phyloP scores from a whole-genome alignment of 2,797 vertebrate genomes.

The Myripristis murdjan region DNA sequence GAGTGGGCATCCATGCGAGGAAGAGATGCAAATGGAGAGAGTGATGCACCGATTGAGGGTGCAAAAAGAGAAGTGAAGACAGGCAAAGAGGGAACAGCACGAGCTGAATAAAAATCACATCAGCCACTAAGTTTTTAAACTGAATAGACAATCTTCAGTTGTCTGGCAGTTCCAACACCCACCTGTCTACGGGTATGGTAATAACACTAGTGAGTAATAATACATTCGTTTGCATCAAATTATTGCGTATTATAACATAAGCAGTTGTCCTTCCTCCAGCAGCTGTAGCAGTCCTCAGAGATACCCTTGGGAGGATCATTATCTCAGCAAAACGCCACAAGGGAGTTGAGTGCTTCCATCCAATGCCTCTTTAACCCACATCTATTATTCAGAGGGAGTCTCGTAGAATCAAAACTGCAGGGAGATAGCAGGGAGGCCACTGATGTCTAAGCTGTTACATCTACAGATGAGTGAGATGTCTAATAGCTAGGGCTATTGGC shows the following conservation, averaged over 20 bases:
- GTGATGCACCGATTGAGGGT: constrained; percentile 5
- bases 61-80: neutral
- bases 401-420: constrained; percentile 47
- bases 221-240: constrained; percentile 38
- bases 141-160: constrained; percentile 7
- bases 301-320: constrained; percentile 67
- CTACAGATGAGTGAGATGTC: constrained; percentile 32
- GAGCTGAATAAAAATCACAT: neutral
- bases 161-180: constrained; percentile 16
- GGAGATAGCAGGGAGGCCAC: constrained; percentile 34
- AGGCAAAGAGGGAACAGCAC: neutral
- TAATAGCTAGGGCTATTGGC: constrained; percentile 5
- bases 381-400: constrained; percentile 72
- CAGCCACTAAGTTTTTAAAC: constrained; percentile 16
- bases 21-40: constrained; percentile 24
- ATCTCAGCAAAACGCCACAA: constrained; percentile 67
- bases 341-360: constrained; percentile 61
- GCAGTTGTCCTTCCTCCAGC: constrained; percentile 28
- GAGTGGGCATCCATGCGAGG: constrained; percentile 23
- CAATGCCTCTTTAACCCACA: constrained; percentile 70
- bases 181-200: neutral
- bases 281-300: constrained; percentile 51
- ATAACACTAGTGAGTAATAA: constrained; percentile 34
- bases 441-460: constrained; percentile 45
- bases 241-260: constrained; percentile 28